phyloP scores from a whole-genome alignment of 1,140 invertebrate species.

The Bradysia coprophila region DNA sequence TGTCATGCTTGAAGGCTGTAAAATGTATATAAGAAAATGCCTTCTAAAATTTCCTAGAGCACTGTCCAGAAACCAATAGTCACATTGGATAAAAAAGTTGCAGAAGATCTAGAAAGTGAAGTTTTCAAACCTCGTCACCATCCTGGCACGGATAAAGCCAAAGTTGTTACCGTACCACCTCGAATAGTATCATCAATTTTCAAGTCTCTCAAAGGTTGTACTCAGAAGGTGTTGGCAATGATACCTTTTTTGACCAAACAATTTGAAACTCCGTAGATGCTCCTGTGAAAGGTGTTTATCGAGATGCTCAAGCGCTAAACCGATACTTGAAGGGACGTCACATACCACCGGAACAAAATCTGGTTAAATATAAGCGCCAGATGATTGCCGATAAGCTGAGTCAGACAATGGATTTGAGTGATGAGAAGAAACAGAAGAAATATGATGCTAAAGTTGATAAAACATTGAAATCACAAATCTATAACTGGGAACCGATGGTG shows the following conservation, averaged over 20 bases:
- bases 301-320: too few species aligned
- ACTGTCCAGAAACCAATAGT: too few species aligned
- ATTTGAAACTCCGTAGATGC: constrained; percentile 30
- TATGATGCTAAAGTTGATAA: too few species aligned
- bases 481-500: constrained; percentile 50
- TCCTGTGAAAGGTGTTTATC: too few species aligned
- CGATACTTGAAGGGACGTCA: constrained; percentile 37
- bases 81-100: not conserved
- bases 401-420: constrained; percentile 9
- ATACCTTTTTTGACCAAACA: constrained; percentile 25
- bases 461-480: constrained; percentile 28
- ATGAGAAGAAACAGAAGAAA: constrained; percentile 18
- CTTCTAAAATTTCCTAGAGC: too few species aligned
- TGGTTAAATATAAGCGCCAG: constrained; percentile 20
- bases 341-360: constrained; percentile 35
- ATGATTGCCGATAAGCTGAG: not conserved
- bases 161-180: constrained; percentile 36
- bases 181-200: constrained; percentile 17
- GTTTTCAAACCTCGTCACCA: constrained; percentile 43
- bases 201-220: constrained; percentile 2
- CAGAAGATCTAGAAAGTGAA: constrained; percentile 30
- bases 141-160: constrained; percentile 35
- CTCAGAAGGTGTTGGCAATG: constrained; percentile 7
- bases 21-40: too few species aligned
- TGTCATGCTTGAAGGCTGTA: too few species aligned